Evolutionary conservation across 2,113 vertebrate species (phyloP).

Genomic region (Mixornis gularis): DNA sequence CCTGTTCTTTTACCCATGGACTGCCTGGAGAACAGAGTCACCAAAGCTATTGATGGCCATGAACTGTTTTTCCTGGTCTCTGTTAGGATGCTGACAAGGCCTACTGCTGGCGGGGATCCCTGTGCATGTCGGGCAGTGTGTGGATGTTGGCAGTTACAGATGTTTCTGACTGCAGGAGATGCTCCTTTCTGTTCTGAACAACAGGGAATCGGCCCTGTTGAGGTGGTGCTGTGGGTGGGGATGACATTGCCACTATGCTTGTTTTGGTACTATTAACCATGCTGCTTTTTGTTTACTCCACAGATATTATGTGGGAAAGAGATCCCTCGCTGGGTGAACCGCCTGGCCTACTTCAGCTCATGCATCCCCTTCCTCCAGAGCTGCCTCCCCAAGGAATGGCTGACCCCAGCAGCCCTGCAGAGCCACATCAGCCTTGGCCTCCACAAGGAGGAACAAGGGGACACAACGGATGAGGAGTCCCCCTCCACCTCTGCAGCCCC

Average conservation of each 20-base stretch:
- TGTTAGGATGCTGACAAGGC: not conserved
- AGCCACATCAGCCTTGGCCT: slow-evolving; percentile 90
- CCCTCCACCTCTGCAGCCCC: slow-evolving; percentile 2
- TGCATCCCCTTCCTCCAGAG: slow-evolving; percentile 93
- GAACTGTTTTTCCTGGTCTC: not conserved
- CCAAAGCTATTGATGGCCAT: not conserved
- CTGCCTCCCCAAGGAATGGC: slow-evolving; percentile 90
- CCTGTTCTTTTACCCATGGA: not conserved
- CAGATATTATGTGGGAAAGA: slow-evolving; percentile 88
- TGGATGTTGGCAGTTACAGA: not conserved
- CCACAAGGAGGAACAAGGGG: slow-evolving; percentile 81
- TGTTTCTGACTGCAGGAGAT: not conserved
- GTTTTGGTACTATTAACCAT: not conserved
- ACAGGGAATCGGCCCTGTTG: not conserved
- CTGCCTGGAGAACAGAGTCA: not conserved
- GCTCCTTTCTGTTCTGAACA: not conserved
- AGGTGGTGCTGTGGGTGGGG: not conserved
- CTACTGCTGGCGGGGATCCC: not conserved
- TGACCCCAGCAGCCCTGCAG: slow-evolving; percentile 90
- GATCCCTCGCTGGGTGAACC: slow-evolving; percentile 90
- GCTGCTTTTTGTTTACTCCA: not conserved
- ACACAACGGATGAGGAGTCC: slow-evolving; percentile 80
- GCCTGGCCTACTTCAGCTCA: slow-evolving; percentile 91
- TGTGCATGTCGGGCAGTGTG: fast-evolving
- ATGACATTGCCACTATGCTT: not conserved